Percentiles rank a stretch among this genome's conserved stretches.
Evolutionary conservation across 2,797 vertebrate species (phyloP).

Genomic region (Phalloptychus januarius): DNA sequence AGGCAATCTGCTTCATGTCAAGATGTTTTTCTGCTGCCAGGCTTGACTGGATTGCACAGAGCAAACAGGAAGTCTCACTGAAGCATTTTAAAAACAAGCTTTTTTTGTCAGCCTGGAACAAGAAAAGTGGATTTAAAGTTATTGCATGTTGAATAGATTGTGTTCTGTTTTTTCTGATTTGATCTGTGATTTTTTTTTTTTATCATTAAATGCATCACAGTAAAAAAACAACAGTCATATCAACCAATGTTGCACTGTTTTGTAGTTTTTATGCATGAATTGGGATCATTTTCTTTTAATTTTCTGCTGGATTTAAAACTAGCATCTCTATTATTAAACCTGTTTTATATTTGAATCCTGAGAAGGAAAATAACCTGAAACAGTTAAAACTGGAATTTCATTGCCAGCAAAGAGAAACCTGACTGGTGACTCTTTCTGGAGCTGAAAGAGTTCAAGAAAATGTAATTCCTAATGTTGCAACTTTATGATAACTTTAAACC

Average conservation of each 20-base stretch:
- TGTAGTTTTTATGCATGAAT: not conserved
- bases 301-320: not conserved
- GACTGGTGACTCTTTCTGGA: not conserved
- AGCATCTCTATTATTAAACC: not conserved
- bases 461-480: not conserved
- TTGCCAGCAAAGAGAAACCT: not conserved
- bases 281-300: not conserved
- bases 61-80: conserved; percentile 62
- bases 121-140: conserved; percentile 15
- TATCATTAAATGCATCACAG: not conserved
- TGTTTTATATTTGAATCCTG: not conserved
- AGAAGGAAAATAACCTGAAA: not conserved
- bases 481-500: not conserved
- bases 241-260: not conserved
- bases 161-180: not conserved
- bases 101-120: conserved; percentile 41
- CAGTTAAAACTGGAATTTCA: not conserved
- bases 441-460: not conserved
- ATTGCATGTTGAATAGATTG: not conserved
- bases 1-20: conserved; percentile 82
- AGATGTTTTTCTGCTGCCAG: conserved; percentile 73
- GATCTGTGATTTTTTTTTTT: not conserved
- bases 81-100: conserved; percentile 42
- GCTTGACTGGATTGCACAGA: conserved; percentile 65
- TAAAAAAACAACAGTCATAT: not conserved